These are phyloP conservation scores for Fukomys damarensis DNA, from an alignment of 2,113 vertebrate genomes.

Conservation along the genomic window DNA sequence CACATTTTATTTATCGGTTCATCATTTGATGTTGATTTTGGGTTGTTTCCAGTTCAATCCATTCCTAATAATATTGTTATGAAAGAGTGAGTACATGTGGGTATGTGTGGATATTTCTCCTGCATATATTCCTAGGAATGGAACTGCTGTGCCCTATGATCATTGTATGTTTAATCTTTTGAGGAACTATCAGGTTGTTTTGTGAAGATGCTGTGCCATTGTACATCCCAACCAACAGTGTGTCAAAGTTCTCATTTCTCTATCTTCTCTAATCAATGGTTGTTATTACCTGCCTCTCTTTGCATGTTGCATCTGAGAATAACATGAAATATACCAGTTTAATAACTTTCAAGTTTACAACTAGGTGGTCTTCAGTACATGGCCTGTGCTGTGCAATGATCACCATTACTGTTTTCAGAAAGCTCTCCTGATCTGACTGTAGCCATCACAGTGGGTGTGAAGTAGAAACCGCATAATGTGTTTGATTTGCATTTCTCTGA, in stretches of 20 bases:
- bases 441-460: background rate
- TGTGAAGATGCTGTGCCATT: background rate
- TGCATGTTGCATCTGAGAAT: background rate
- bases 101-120: background rate
- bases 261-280: background rate
- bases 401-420: background rate
- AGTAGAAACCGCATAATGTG: background rate
- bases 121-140: background rate
- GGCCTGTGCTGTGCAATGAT: background rate
- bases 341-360: background rate
- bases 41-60: background rate
- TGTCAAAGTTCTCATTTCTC: background rate
- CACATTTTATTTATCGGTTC: background rate
- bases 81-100: background rate
- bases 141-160: background rate
- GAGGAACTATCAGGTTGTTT: background rate
- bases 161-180: background rate
- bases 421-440: background rate
- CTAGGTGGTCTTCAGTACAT: background rate
- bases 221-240: background rate
- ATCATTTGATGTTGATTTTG: background rate
- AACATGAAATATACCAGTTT: background rate
- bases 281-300: background rate
- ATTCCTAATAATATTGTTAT: background rate
- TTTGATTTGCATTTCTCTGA: background rate